Evolutionary conservation across 2,113 vertebrate species (phyloP), one percentile per base, ranked within the genome.

Genomic region (Hemicordylus capensis): DNA sequence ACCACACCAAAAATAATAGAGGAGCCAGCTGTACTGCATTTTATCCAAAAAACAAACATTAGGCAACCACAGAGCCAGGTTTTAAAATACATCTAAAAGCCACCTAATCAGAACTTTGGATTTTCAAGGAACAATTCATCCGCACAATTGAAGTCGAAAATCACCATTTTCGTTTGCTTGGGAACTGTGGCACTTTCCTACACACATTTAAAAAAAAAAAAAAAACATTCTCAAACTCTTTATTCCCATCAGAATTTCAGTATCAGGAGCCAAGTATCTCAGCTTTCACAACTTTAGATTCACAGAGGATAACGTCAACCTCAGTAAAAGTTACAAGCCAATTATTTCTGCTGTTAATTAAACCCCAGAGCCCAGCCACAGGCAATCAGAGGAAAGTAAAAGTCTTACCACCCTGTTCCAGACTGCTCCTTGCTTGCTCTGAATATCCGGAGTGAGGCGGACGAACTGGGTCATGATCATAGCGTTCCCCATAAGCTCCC

Each of bases 401-500:
- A 48, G 22, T 24, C 98, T 98, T 95, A 99, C 98, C 89, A 98
- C 95, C 28, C 98, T 97, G 94, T 98, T 98, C 98, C 98, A 99
- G 19, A 99, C 95, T 44, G 98, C 98, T 89, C 98, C 98, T 95
- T 98, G 98, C 88, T 97, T 96, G 96, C 98, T 99, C 93, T 99
- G 98, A 96, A 96, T 94, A 92, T 99, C 98, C 51, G 98, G 97
- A 42, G 98, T 99, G 81, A 99, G 97, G 34, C 98, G 98, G 89
- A 99, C 96, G 92, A 98, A 97, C 44, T 99, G 98, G 0, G 98
- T 97, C 92, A 98, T 99, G 92, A 99, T 97, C 96, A 99, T 98
- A 86, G 98, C 96, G 87, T 97, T 98, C 44, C 98, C 98, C 96
- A 97, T 96, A 90, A 99, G 94, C 87, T 99, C 98, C 98, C 98